Evolutionary conservation across 2,113 vertebrate genomes (phyloP), one percentile per base, ranked within the genome.

Genomic region (Trogon surrucura): DNA sequence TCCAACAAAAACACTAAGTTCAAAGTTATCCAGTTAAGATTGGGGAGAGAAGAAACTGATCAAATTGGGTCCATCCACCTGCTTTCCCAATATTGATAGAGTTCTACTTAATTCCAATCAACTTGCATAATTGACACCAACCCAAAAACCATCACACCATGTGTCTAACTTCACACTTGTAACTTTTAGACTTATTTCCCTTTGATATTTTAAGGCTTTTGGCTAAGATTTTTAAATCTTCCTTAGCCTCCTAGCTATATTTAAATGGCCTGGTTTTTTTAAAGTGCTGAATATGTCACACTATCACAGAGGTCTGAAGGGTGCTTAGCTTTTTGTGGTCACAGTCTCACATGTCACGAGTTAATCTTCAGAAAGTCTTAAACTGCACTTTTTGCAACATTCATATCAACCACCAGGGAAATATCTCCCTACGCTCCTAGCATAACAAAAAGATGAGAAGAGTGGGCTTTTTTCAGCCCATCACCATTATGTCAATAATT

Each of bases 211-310:
- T 85, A 80, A 89, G 57, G 13, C 7, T 87, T 91, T 84, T 57
- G 62, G 86, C 51, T 74, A 91, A 65, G 80, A 41, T 57, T 87
- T 93, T 93, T 18, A 50, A 87, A 91, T 75, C 23, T 81, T 47
- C 71, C 44, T 79, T 84, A 89, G 47, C 32, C 61, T 78, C 36
- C 32, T 56, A 89, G 48, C 48, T 96, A 84, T 93, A 95, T 91
- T 97, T 96, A 95, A 95, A 71, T 85, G 83, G 57, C 89, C 91
- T 89, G 54, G 0, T 92, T 92, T 84, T 61, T n/a, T 6, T 22
- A 57, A 95, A 92, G 23, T 81, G 91, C 65, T 91, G 83, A 80
- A 65, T 84, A 45, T 75, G 89, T 72, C 83, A 81, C 86, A 87
- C 53, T 1, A 0, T 60, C 60, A 78, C 19, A 71, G 34, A 58